Evolutionary conservation across 2,797 vertebrate species (phyloP).

Genomic region (Labeo calbasu): DNA sequence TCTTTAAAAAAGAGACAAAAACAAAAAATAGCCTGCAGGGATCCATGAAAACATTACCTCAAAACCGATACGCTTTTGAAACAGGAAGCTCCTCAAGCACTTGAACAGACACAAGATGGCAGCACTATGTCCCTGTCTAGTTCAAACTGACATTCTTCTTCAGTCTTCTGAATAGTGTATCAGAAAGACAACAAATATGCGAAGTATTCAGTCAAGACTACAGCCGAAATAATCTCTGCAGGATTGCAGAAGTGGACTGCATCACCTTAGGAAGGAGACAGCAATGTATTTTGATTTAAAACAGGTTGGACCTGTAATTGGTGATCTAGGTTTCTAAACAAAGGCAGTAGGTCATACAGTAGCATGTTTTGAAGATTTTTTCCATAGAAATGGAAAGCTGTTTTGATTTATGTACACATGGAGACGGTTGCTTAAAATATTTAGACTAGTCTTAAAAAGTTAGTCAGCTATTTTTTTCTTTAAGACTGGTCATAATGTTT

Average conservation of each 20-base stretch:
- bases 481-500: no score
- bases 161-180: not conserved
- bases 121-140: not conserved
- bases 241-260: not conserved
- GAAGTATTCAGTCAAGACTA: not conserved
- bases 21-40: not conserved
- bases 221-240: not conserved
- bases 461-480: no score
- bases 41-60: not conserved
- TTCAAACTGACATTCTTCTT: not conserved
- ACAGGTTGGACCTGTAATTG: constrained; percentile 27
- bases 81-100: not conserved
- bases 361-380: not conserved
- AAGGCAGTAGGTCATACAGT: not conserved
- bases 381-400: not conserved
- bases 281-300: not conserved
- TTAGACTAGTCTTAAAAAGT: no score
- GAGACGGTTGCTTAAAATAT: no score
- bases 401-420: not conserved
- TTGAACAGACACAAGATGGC: constrained; percentile 33
- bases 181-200: not conserved
- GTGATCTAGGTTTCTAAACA: not conserved
- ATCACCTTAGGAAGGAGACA: not conserved
- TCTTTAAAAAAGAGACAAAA: not conserved
- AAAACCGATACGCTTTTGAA: not conserved